Base-by-base conservation (phyloP, 2,797 vertebrate genomes). In the Anguilla pacifica region DNA sequence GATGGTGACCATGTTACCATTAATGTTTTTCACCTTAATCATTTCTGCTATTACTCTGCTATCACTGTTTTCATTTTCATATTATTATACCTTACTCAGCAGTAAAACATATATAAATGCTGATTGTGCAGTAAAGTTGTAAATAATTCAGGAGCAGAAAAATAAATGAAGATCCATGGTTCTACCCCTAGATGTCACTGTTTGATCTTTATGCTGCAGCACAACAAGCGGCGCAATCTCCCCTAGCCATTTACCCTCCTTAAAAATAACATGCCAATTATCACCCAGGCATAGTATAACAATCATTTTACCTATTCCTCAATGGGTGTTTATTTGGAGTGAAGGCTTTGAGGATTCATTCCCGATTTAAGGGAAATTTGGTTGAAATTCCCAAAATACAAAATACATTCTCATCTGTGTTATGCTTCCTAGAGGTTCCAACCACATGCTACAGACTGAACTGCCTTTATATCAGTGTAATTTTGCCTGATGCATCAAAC, bases 161-260 rank as follows among this genome's bases (percentile, higher is more conserved):
- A 31, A 19, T 70, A 70, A 43, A 7, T 87, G 79, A 11, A 89
- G 79, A 85, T 67, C 31, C 43, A 43, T 85, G 13, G 19, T 55
- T 88, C 59, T 55, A 55, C 92, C 93, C 92, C 92, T 91, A 84
- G 92, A 72, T 90, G 93, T 89, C 91, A 88, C 89, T 89, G 87
- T 83, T 91, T 86, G 3, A 84, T 61, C 28, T 81, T 81, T 79
- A 19, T 43, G 74, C 35, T 19, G 19, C 74, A 79, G 28, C 39
- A 17, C 31, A 39, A 39, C 39, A 39, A 39, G 39, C 39, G 39
- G 39, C 2, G 2, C 39, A 35, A 11, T 28, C 9, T 31, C 70
- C 0, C 28, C 70, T 72, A 72, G 7, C n/a, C 70, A 72, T 31
- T 15, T 72, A 31, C 70, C 70, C 10, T 31, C 10, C 70, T 72